These are phyloP conservation scores for Ctenopoma multispine DNA, from an alignment of 2,797 vertebrate species.

Conservation along the genomic window DNA sequence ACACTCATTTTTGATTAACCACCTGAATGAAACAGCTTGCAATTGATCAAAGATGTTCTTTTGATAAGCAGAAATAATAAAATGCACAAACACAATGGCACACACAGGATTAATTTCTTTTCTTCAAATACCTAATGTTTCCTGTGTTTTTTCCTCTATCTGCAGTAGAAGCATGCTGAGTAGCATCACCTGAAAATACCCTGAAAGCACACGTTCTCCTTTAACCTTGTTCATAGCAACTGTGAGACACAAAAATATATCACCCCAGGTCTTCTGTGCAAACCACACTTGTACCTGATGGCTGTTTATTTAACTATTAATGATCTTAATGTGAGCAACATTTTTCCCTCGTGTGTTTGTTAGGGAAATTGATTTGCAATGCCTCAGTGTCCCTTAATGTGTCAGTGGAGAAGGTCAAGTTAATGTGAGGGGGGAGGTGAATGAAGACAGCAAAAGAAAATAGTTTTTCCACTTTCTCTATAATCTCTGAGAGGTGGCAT, in stretches of 20 bases:
- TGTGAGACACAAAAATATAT: background rate
- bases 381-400: background rate
- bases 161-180: constrained; percentile 2
- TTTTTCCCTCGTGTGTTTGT: constrained; percentile 38
- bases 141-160: background rate
- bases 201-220: constrained; percentile 16
- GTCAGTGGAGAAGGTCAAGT: constrained; percentile 1
- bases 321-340: constrained; percentile 26
- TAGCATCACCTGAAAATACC: constrained; percentile 10
- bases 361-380: constrained; percentile 40
- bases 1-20: constrained; percentile 1
- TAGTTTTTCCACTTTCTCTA: background rate
- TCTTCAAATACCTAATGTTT: background rate
- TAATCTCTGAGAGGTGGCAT: background rate
- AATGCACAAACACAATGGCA: background rate
- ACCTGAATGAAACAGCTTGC: constrained; percentile 16
- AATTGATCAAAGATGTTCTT: constrained; percentile 12
- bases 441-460: too few relatives aligned
- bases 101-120: background rate
- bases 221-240: background rate
- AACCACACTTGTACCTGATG: background rate
- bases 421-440: constrained; percentile 4
- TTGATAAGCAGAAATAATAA: background rate
- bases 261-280: background rate
- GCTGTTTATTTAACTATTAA: constrained; percentile 29